Base-by-base conservation (phyloP, 2,113 vertebrate genomes). In the Atherinomorus stipes region DNA sequence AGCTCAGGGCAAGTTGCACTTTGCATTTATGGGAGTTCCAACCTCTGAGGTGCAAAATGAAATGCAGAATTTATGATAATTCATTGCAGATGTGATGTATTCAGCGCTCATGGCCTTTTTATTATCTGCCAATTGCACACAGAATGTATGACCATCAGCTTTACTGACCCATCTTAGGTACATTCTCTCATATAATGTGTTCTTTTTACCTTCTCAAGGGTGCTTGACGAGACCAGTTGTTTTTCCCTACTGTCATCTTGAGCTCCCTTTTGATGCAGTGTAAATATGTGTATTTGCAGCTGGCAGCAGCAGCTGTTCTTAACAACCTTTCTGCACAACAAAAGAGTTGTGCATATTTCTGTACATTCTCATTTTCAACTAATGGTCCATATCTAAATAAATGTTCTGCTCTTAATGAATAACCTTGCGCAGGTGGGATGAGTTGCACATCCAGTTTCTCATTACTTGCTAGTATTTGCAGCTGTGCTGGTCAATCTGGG, bases 1-100 rank as follows among this genome's bases (percentile, higher is more conserved):
- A 49, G 76, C 85, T 78, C 7, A 22, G 64, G 49, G 63, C 23
- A 5, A 58, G 18, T 44, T 28, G 45, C 54, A 56, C 74, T 89
- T 75, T 84, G 72, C 75, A 74, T 86, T 81, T 81, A 72, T 51
- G 60, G 70, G 75, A 60, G 57, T 68, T 81, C 72, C 23, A 3
- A 77, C 60, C 60, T 76, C 70, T 54, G 44, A 80, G 57, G 83
- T 78, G 60, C 52, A 74, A 90, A 83, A 47, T 62, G 60, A 81
- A 84, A 76, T 8, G 51, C 64, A 68, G 28, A 76, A 85, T 74
- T 88, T 77, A 83, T 80, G 71, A 64, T 73, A 83, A 88, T 83
- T 50, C 53, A 65, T 19, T 18, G 44, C n/a, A 81, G 62, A 76
- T 19, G 28, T 81, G 84, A 80, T 68, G 31, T 63, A 73, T 81